Evolutionary conservation across 2,888 invertebrate species (phyloP).

Genomic region (Acronicta psi): DNA sequence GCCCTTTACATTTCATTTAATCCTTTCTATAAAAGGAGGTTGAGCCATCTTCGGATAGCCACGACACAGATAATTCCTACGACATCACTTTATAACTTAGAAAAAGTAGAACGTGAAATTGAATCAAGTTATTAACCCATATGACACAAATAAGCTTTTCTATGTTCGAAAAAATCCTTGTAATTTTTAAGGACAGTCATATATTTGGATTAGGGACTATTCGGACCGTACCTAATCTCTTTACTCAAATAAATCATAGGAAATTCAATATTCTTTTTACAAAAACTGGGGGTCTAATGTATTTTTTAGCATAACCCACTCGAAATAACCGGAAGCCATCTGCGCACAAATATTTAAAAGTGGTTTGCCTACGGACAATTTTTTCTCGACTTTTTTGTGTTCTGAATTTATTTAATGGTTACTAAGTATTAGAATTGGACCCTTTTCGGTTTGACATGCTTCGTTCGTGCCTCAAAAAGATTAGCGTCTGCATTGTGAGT

Average conservation of each 20-base stretch:
- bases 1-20: neutral
- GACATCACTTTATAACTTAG: slow-evolving; percentile 30
- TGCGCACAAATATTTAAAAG: slow-evolving; percentile 87
- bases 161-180: slow-evolving; percentile 29
- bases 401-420: slow-evolving; percentile 87
- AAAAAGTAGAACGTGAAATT: slow-evolving; percentile 37
- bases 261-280: slow-evolving; percentile 62
- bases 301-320: slow-evolving; percentile 87
- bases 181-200: slow-evolving; percentile 59
- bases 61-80: slow-evolving; percentile 39
- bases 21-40: slow-evolving; percentile 15
- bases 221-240: slow-evolving; percentile 63
- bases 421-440: slow-evolving; percentile 82
- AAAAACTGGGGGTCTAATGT: slow-evolving; percentile 66
- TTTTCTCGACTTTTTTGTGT: slow-evolving; percentile 72
- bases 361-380: slow-evolving; percentile 80
- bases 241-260: slow-evolving; percentile 71
- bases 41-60: slow-evolving; percentile 21
- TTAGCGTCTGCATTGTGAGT: slow-evolving; percentile 83
- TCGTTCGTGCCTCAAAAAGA: slow-evolving; percentile 79
- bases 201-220: slow-evolving; percentile 65
- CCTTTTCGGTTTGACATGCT: slow-evolving; percentile 82
- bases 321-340: slow-evolving; percentile 88
- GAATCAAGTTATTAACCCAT: slow-evolving; percentile 7
- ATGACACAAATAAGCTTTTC: slow-evolving; percentile 20